Base-by-base conservation (phyloP, 2,797 vertebrate species). In the Emys orbicularis region DNA sequence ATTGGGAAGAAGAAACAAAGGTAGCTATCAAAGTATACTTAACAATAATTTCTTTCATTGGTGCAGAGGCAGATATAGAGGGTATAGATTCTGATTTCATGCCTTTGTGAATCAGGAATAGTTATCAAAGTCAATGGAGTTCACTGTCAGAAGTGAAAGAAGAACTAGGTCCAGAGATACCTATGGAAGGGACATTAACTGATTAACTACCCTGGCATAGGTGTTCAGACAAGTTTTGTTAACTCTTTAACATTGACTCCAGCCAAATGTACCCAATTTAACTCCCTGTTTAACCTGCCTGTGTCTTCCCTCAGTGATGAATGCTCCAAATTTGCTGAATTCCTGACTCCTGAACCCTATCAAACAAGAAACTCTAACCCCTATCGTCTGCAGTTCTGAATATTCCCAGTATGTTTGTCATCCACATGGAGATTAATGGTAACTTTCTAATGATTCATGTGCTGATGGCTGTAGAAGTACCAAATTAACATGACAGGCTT, bases 1-100 rank as follows among this genome's bases (percentile, higher is more conserved):
- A 89, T 52, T 94, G 72, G 25, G 37, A 86, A 34, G 61, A 54
- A 89, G 4, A 90, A 88, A 88, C 5, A 83, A 61, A 91, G 34
- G 44, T 87, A 82, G 44, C 21, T 85, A n/a, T 57, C 79, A 89
- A 59, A 89, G 83, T 79, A 65, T 72, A 83, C 86, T 92, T 37
- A 87, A 9, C 87, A 11, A 47, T 29, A 15, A 47, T 90, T 93
- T 91, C 10, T 96, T 90, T 83, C 52, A 29, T 77, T 86, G 21
- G 1, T 93, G 15, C 25, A 87, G 59, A 76, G 74, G 59, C 53
- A 86, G 47, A 65, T 92, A 19, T 37, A 79, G 87, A 88, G 90
- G 37, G 5, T 59, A 2, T 8, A 12, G 59, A 54, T 41, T 47
- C 7, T 92, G 18, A 65, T 2, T 10, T 0, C 1, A 27, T 5